Evolutionary conservation across 2,113 vertebrate species (phyloP).

Genomic region (Oreochromis spilurus): DNA sequence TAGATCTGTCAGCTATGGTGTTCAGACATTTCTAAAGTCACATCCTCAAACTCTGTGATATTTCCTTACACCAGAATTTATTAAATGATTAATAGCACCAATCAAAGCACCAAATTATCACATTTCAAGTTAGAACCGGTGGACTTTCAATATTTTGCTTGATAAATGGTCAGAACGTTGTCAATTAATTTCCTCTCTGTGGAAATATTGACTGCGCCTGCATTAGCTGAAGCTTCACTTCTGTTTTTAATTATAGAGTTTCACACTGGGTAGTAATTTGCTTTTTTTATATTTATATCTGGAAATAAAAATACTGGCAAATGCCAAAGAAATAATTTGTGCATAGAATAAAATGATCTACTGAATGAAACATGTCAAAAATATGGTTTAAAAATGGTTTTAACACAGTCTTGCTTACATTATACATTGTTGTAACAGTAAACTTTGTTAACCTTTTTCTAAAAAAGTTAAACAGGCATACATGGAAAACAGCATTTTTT

Average conservation of each 20-base stretch:
- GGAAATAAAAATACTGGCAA: background rate
- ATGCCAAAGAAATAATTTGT: background rate
- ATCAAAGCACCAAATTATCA: background rate
- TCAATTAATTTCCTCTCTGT: background rate
- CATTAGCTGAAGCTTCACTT: background rate
- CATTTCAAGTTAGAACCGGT: background rate
- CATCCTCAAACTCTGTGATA: background rate
- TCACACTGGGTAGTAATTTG: background rate
- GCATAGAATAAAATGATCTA: background rate
- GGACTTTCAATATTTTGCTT: background rate
- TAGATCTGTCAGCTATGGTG: background rate
- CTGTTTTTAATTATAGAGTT: background rate
- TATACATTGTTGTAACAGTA: background rate
- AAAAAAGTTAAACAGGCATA: background rate
- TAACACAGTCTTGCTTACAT: background rate
- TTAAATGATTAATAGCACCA: background rate
- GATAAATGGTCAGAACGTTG: background rate
- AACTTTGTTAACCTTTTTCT: background rate
- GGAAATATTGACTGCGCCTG: background rate
- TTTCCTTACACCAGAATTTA: background rate
- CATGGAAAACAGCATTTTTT: background rate
- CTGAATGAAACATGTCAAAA: background rate
- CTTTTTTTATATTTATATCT: background rate
- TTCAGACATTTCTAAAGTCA: background rate
- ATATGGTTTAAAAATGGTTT: background rate